phyloP scores from a whole-genome alignment of 2,888 invertebrate genomes.

The Eupithecia abbreviata region DNA sequence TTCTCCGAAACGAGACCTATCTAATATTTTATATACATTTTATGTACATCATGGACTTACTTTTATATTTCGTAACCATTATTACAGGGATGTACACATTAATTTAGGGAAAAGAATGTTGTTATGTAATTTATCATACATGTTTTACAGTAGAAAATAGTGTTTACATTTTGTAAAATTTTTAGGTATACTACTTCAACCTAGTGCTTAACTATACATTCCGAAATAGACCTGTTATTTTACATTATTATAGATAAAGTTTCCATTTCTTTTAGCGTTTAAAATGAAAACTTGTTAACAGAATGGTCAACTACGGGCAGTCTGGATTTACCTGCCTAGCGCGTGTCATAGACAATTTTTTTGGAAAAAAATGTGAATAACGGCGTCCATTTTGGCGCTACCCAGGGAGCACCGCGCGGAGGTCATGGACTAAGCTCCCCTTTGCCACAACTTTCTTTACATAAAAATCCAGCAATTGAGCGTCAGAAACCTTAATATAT shows the following conservation, averaged over 20 bases:
- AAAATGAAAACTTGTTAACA: constrained; percentile 14
- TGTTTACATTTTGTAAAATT: constrained; percentile 17
- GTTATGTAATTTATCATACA: constrained; percentile 25
- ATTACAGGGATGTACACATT: constrained; percentile 35
- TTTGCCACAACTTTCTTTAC: constrained; percentile 63
- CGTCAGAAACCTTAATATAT: constrained; percentile 27
- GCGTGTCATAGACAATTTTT: constrained; percentile 52
- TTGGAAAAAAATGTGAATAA: constrained; percentile 65
- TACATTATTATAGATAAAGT: constrained; percentile 7
- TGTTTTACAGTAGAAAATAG: constrained; percentile 18
- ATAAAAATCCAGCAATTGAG: constrained; percentile 44
- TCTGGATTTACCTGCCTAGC: constrained; percentile 44
- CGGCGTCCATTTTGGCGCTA: constrained; percentile 80
- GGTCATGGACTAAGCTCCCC: constrained; percentile 82
- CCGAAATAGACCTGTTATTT: constrained; percentile 17
- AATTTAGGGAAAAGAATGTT: constrained; percentile 24
- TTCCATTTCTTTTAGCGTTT: constrained; percentile 16
- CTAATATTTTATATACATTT: constrained; percentile 65
- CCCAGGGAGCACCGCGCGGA: constrained; percentile 83
- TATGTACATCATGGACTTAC: constrained; percentile 69
- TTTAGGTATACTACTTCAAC: constrained; percentile 14
- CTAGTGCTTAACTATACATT: constrained; percentile 12
- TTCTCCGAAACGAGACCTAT: constrained; percentile 63
- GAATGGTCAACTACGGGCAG: constrained; percentile 38
- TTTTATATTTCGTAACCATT: constrained; percentile 55